Percentiles rank a stretch among this genome's conserved stretches.
Conservation (phyloP, 2,113 vertebrate genomes). For the Menidia beryllina region DNA sequence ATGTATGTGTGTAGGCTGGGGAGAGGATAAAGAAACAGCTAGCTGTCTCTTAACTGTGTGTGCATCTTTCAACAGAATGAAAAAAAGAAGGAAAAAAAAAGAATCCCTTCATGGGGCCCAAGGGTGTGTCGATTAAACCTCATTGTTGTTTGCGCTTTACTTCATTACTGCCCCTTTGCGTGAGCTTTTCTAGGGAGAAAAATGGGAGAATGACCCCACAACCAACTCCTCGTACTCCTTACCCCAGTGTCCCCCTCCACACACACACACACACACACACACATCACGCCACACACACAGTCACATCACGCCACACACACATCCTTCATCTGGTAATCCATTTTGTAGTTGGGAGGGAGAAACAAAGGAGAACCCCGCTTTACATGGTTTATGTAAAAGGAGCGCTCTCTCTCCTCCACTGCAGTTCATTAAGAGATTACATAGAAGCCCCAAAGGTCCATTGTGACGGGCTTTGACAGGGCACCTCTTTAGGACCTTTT, state of each 20-base stretch:
- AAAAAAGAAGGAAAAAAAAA: not conserved
- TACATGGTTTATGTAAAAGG: constrained; percentile 95
- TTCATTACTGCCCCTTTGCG: constrained; percentile 79
- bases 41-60: not conserved
- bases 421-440: constrained; percentile 99
- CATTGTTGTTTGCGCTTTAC: constrained; percentile 90
- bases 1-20: constrained; percentile 19
- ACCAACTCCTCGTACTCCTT: not conserved
- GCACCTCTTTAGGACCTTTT: constrained; percentile 72
- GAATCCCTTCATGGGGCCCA: constrained; percentile 81
- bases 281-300: constrained; percentile 9
- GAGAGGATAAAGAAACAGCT: constrained; percentile 50
- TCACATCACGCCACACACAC: constrained; percentile 5
- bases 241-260: not conserved
- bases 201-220: constrained; percentile 74
- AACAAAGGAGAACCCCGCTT: constrained; percentile 93
- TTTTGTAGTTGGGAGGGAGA: constrained; percentile 95
- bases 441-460: constrained; percentile 88
- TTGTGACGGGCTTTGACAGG: constrained; percentile 85
- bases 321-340: constrained; percentile 88
- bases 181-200: constrained; percentile 83
- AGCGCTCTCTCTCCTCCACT: constrained; percentile 88
- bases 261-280: not conserved
- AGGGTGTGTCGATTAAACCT: constrained; percentile 88
- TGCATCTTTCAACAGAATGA: not conserved